Percentiles rank a stretch among this genome's conserved stretches.
Conservation (phyloP, 2,888 invertebrate genomes). For the Parapristionchus giblindavisi region DNA sequence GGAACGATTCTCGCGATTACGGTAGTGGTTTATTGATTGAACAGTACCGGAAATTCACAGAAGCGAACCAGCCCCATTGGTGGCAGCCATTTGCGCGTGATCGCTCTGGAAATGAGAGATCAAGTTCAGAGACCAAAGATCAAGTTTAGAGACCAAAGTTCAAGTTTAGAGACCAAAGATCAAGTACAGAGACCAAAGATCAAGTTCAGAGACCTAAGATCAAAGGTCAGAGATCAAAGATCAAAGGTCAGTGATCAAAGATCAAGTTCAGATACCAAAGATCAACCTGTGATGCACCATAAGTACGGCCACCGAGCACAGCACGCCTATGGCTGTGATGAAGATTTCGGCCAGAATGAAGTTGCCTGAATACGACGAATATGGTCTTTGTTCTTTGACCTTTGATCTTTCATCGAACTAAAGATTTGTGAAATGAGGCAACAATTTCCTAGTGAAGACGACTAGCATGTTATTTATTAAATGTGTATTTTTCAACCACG, state of each 20-base stretch:
- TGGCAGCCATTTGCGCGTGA: constrained; percentile 19
- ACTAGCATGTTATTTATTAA: too few species aligned
- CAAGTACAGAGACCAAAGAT: background rate
- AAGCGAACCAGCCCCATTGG: background rate
- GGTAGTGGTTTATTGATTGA: background rate
- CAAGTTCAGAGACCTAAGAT: background rate
- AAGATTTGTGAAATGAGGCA: too few species aligned
- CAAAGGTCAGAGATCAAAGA: background rate
- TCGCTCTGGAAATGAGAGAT: constrained; percentile 9
- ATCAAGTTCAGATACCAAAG: background rate
- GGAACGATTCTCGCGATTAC: background rate
- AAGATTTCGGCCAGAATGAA: constrained; percentile 61
- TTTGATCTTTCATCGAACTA: too few species aligned
- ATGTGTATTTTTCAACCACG: background rate
- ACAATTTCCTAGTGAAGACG: too few species aligned
- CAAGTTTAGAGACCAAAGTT: background rate
- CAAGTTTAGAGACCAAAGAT: background rate
- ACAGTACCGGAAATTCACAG: constrained; percentile 3
- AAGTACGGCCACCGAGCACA: constrained; percentile 48
- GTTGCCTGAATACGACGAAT: constrained; percentile 55
- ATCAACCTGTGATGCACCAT: constrained; percentile 46
- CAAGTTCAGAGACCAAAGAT: background rate
- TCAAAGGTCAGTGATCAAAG: background rate
- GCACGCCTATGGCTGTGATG: constrained; percentile 54
- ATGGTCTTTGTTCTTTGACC: too few species aligned